These are phyloP conservation scores for Heterodera schachtii DNA, from an alignment of 1,140 invertebrate species.

Conservation along the genomic window DNA sequence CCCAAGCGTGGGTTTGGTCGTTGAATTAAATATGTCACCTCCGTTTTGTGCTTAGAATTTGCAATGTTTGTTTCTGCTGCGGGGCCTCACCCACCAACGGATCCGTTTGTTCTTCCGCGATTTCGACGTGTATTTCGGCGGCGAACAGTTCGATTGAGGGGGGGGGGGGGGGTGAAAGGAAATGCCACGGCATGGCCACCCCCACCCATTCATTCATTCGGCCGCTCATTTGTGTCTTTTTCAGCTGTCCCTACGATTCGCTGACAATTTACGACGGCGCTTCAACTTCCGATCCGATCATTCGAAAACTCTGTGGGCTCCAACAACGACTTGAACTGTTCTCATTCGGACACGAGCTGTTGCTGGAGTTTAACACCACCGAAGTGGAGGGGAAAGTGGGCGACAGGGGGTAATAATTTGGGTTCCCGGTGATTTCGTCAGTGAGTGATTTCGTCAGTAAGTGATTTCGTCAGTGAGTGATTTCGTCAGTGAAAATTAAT, in stretches of 20 bases:
- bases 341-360: conserved; percentile 52
- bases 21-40: background rate
- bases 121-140: conserved; percentile 97
- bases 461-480: too few relatives aligned
- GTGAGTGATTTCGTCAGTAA: too few relatives aligned
- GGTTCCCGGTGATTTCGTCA: too few relatives aligned
- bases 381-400: conserved; percentile 58
- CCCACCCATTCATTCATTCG: conserved; percentile 1
- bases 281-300: conserved; percentile 80
- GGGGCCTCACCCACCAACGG: conserved; percentile 84
- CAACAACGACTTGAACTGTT: conserved; percentile 74
- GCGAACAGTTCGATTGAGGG: conserved; percentile 83
- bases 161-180: background rate
- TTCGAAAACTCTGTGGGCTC: conserved; percentile 91
- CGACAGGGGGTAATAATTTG: conserved; percentile 45
- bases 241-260: conserved; percentile 95
- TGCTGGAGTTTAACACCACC: conserved; percentile 64
- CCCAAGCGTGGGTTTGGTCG: conserved; percentile 74
- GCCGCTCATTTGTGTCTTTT: conserved; percentile 44
- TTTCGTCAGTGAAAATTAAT: too few relatives aligned
- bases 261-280: conserved; percentile 93
- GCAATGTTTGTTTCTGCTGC: conserved; percentile 73
- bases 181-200: background rate
- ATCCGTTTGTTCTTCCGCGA: conserved; percentile 94
- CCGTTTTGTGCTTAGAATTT: conserved; percentile 53